Evolutionary conservation across 1,140 invertebrate species (phyloP).

Genomic region (Sycobia sp.): DNA sequence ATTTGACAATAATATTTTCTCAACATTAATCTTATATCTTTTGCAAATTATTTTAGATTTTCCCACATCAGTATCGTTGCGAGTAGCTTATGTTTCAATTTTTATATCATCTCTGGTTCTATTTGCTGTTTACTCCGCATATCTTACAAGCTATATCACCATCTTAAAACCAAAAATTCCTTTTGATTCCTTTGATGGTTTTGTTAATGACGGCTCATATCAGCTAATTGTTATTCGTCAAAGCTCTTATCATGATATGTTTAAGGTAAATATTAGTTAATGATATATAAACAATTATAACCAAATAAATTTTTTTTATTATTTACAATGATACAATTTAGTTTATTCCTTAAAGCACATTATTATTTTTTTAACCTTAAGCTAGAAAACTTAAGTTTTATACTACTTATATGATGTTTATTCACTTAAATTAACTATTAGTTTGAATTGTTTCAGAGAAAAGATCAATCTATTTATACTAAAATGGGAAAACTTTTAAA

Average conservation of each 20-base stretch:
- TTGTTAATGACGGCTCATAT: slow-evolving; percentile 38
- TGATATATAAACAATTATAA: neutral
- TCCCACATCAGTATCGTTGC: slow-evolving; percentile 10
- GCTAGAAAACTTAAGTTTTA: too few species aligned
- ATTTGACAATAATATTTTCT: neutral
- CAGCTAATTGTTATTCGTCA: slow-evolving; percentile 26
- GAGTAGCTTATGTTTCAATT: slow-evolving; percentile 28
- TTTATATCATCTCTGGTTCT: slow-evolving; percentile 28
- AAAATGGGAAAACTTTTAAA: slow-evolving; percentile 32
- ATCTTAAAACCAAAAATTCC: slow-evolving; percentile 32
- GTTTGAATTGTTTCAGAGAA: slow-evolving; percentile 3
- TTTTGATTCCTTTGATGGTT: slow-evolving; percentile 37
- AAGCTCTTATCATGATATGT: slow-evolving; percentile 18
- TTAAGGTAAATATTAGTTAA: slow-evolving; percentile 10
- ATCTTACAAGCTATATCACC: slow-evolving; percentile 39
- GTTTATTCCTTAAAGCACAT: neutral
- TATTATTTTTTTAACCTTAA: too few species aligned
- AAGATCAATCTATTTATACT: slow-evolving; percentile 10
- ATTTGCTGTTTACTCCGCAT: slow-evolving; percentile 41
- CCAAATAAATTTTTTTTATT: neutral
- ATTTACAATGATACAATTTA: too few species aligned
- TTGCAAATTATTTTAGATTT: slow-evolving; percentile 15
- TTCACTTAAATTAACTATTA: neutral
- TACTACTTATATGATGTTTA: neutral
- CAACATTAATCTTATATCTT: neutral